Percentiles rank a stretch among this genome's conserved stretches.
Conservation (phyloP, 1,140 invertebrate genomes). For the Forficula auricularia region DNA sequence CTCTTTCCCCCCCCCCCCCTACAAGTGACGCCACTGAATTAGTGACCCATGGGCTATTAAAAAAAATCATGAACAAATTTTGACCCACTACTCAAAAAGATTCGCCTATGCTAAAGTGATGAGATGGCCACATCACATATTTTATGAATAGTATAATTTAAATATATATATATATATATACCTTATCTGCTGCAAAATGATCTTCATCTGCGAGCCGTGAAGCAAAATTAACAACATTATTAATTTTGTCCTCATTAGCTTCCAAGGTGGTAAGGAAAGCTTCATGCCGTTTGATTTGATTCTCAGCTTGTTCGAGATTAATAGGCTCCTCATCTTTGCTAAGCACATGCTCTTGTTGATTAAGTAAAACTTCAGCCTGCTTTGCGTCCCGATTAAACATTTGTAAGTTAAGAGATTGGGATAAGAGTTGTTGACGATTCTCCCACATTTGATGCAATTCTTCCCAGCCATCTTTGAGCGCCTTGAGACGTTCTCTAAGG, state of each 20-base stretch:
- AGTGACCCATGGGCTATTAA: no score
- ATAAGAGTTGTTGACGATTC: conserved; percentile 84
- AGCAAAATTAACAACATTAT: conserved; percentile 84
- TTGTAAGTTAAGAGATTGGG: conserved; percentile 86
- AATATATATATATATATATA: background rate
- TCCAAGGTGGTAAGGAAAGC: conserved; percentile 99
- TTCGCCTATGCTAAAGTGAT: no score
- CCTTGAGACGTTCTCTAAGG: conserved; percentile 86
- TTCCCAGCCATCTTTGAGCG: conserved; percentile 95
- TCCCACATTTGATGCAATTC: conserved; percentile 99
- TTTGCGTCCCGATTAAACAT: conserved; percentile 91
- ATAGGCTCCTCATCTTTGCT: conserved; percentile 87
- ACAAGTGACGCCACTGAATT: no score
- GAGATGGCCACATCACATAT: no score
- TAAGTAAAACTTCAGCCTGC: conserved; percentile 92
- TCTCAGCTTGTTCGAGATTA: conserved; percentile 92
- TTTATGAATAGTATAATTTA: background rate
- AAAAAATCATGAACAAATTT: no score
- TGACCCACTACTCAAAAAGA: no score
- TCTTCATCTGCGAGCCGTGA: conserved; percentile 72
- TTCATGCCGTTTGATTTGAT: conserved; percentile 91
- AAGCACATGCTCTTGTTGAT: conserved; percentile 91
- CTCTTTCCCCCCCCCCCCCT: no score
- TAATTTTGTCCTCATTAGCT: conserved; percentile 98
- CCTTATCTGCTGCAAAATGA: conserved; percentile 38